Conservation (phyloP, 2,888 invertebrate genomes). For the Prosapia bicincta region DNA sequence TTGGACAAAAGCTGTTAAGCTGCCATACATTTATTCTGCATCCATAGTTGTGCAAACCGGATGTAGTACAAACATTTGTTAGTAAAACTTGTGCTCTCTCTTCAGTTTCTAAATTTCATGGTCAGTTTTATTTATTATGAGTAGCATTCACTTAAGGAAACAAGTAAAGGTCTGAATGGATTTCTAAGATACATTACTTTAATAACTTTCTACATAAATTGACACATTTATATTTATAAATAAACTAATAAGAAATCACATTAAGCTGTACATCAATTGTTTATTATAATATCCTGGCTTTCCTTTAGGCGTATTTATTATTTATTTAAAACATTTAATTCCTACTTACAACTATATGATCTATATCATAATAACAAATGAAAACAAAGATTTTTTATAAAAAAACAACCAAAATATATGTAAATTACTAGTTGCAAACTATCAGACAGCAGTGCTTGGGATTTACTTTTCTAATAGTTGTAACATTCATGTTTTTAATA, state of each 20-base stretch:
- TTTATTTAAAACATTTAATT: neutral
- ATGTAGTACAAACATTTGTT: no score
- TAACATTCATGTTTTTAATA: no score
- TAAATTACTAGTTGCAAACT: neutral
- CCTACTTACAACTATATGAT: neutral
- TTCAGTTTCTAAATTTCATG: no score
- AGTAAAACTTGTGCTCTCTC: no score
- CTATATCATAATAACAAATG: neutral
- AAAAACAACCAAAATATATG: neutral
- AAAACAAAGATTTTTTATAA: neutral
- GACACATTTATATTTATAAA: neutral
- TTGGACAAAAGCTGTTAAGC: no score
- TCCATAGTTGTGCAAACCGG: no score
- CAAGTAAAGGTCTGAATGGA: neutral
- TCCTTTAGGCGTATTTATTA: neutral
- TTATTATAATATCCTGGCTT: neutral
- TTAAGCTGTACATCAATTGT: neutral
- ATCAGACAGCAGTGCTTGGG: neutral
- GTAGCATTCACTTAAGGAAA: no score
- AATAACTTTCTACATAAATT: neutral
- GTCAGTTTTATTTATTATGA: no score
- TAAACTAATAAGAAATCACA: neutral
- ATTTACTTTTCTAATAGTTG: no score
- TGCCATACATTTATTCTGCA: no score
- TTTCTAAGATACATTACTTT: neutral